Conservation (phyloP, 2,888 invertebrate genomes). For the Stenurella melanura region DNA sequence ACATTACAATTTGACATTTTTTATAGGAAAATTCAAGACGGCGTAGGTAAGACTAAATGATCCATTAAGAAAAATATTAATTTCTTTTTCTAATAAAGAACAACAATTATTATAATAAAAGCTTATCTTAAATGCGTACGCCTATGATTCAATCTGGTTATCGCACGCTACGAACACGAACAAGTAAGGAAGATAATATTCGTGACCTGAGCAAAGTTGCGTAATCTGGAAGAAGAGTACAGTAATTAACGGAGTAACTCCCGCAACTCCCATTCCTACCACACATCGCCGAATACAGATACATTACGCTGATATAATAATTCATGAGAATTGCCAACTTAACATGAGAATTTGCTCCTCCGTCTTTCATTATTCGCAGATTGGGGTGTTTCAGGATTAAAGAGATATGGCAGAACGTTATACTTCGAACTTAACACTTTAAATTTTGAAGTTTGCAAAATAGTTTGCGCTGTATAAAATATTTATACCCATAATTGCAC, state of each 20-base stretch:
- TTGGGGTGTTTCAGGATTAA: background rate
- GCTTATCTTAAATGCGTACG: background rate
- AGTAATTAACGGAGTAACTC: conserved; percentile 50
- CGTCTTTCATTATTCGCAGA: background rate
- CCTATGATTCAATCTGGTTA: conserved; percentile 21
- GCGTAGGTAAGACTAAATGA: too few relatives aligned
- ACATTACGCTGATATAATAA: conserved; percentile 33
- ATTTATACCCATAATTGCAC: background rate
- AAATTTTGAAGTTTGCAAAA: background rate
- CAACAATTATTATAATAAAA: background rate
- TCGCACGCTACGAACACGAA: conserved; percentile 1
- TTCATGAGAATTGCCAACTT: conserved; percentile 27
- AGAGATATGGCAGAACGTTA: background rate
- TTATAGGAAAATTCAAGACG: too few relatives aligned
- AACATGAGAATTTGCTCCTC: conserved; percentile 8
- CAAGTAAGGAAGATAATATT: conserved; percentile 52
- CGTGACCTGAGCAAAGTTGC: conserved; percentile 43
- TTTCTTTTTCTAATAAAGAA: too few relatives aligned
- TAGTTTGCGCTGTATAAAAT: background rate
- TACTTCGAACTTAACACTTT: background rate
- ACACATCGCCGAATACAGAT: conserved; percentile 33
- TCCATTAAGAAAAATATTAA: too few relatives aligned
- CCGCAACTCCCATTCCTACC: conserved; percentile 17
- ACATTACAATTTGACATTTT: too few relatives aligned
- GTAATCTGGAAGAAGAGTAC: conserved; percentile 44